Evolutionary conservation across 2,888 invertebrate genomes (phyloP).

Genomic region (Ectropis crepuscularia): DNA sequence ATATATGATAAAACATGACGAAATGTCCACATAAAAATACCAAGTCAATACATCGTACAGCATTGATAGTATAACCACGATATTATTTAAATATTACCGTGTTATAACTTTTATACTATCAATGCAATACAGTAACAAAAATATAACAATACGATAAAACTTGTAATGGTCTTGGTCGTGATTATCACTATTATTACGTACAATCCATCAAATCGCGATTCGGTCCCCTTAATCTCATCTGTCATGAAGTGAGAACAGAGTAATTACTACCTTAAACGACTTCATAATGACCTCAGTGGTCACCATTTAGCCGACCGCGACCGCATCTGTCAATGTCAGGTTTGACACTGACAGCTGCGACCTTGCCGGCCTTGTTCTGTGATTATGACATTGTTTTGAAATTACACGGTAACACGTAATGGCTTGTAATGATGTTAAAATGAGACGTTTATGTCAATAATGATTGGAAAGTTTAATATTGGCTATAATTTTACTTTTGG

Average conservation of each 20-base stretch:
- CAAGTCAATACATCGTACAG: too few species aligned
- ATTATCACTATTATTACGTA: too few species aligned
- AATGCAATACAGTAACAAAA: too few species aligned
- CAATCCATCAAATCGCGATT: slow-evolving; percentile 4
- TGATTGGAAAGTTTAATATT: too few species aligned
- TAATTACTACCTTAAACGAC: slow-evolving; percentile 33
- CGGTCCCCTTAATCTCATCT: slow-evolving; percentile 23
- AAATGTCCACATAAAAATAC: too few species aligned
- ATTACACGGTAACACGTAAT: slow-evolving; percentile 19
- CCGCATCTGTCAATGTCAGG: slow-evolving; percentile 40
- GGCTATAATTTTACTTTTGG: too few species aligned
- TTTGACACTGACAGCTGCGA: slow-evolving; percentile 38
- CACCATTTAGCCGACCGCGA: slow-evolving; percentile 31
- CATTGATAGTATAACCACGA: too few species aligned
- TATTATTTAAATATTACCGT: too few species aligned
- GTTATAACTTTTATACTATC: too few species aligned
- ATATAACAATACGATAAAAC: too few species aligned
- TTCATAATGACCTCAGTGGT: slow-evolving; percentile 27
- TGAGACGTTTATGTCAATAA: slow-evolving; percentile 15
- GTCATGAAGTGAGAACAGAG: slow-evolving; percentile 36
- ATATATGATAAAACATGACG: too few species aligned
- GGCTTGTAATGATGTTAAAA: slow-evolving; percentile 19
- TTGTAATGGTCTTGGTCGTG: too few species aligned
- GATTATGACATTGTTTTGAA: slow-evolving; percentile 27
- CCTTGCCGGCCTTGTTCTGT: slow-evolving; percentile 29